phyloP scores from a whole-genome alignment of 2,113 vertebrate species.

The Rhea pennata region DNA sequence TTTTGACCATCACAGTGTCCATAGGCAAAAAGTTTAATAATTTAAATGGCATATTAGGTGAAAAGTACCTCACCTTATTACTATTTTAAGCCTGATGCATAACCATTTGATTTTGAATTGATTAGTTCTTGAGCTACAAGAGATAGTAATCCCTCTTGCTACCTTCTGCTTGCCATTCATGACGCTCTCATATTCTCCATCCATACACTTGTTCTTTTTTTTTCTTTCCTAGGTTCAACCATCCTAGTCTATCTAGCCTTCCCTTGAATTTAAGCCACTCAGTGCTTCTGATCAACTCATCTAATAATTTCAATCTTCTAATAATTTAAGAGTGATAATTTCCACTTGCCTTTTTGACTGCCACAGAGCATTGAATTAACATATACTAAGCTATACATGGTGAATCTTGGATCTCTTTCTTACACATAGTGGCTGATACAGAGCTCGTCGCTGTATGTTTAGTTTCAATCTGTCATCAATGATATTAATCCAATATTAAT shows the following conservation, averaged over 20 bases:
- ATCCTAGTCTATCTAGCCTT: not conserved
- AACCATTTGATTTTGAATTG: not conserved
- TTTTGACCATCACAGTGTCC: not conserved
- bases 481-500: too few species aligned
- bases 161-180: not conserved
- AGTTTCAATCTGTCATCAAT: not conserved
- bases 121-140: not conserved
- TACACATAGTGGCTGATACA: not conserved
- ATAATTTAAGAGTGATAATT: not conserved
- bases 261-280: not conserved
- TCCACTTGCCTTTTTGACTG: not conserved
- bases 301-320: not conserved
- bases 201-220: not conserved
- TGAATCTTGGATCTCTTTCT: not conserved
- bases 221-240: not conserved
- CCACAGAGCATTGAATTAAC: not conserved
- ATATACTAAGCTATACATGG: not conserved
- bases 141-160: not conserved
- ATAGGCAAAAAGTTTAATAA: not conserved
- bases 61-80: not conserved
- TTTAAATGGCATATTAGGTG: not conserved
- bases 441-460: fast-evolving
- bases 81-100: not conserved
- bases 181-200: not conserved
- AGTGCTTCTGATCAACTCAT: not conserved